Percentiles rank a stretch among this genome's conserved stretches.
Evolutionary conservation across 1,140 invertebrate genomes (phyloP).

Genomic region (Ectropis grisescens): DNA sequence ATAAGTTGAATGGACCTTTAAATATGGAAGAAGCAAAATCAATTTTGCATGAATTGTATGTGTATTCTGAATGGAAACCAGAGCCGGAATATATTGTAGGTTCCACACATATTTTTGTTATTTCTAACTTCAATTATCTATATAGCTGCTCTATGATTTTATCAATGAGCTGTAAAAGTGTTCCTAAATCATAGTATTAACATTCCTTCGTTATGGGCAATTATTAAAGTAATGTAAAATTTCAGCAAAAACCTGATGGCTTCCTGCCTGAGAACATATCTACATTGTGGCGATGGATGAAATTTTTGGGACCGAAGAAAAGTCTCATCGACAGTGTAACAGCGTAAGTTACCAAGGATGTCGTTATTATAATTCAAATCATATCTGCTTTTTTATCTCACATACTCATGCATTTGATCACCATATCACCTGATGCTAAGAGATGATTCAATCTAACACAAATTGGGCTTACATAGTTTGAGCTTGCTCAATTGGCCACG

Average conservation of each 20-base stretch:
- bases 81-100: slow-evolving; percentile 60
- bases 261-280: slow-evolving; percentile 58
- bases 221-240: slow-evolving; percentile 4
- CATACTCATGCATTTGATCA: no score
- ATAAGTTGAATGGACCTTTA: no score
- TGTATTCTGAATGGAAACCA: slow-evolving; percentile 63
- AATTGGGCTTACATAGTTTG: no score
- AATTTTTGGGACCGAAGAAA: slow-evolving; percentile 57
- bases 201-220: slow-evolving; percentile 1
- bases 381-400: no score
- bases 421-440: no score
- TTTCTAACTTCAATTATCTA: background rate
- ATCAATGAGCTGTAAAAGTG: no score
- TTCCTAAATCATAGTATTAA: background rate
- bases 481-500: no score
- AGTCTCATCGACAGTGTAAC: slow-evolving; percentile 49
- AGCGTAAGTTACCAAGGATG: slow-evolving; percentile 50
- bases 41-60: slow-evolving; percentile 57
- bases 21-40: slow-evolving; percentile 44
- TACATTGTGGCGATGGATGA: slow-evolving; percentile 48
- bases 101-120: slow-evolving; percentile 9
- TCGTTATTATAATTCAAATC: no score
- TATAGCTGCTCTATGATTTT: no score
- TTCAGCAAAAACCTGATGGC: slow-evolving; percentile 58
- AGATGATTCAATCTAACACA: no score